Evolutionary conservation across 2,797 vertebrate genomes (phyloP), one percentile per base, ranked within the genome.

Genomic region (Miichthys miiuy): DNA sequence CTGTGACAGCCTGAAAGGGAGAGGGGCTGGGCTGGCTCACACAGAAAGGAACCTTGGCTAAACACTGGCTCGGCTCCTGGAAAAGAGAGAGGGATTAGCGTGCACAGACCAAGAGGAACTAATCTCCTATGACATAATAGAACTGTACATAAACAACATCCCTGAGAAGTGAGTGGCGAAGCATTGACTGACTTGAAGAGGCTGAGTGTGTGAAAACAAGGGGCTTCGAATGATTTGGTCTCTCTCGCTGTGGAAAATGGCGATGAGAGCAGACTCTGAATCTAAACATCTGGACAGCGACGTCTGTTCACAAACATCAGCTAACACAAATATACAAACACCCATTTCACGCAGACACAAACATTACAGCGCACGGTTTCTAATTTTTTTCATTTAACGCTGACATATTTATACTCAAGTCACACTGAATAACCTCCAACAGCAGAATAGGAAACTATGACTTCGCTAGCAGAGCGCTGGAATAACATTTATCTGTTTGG

Each of bases 81-180:
- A 88, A 87, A 86, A 90, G 82, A 88, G 83, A 87, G 87, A 88
- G 57, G 93, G 94, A 94, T 94, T 94, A 95, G 77, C 25, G 87
- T 72, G 80, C 87, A 82, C 83, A 86, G 90, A 92, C 89, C 84
- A 82, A 91, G 90, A 90, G 89, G 90, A 93, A 93, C 93, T 93
- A 95, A 95, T 94, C 91, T 92, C 82, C 91, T 84, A 90, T 91
- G 89, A 91, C 92, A 94, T 93, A 94, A 94, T 92, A 92, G 93
- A 93, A 94, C 92, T 94, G 93, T 93, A 95, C 90, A 93, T 91
- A 94, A 94, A 94, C 92, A 94, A 92, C 91, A 72, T 86, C 87
- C 75, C 85, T 86, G 89, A 93, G 90, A 91, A 88, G 92, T 88
- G 89, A 93, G 84, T 47, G 82, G 82, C 25, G 58, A 82, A 72